phyloP scores from a whole-genome alignment of 2,797 vertebrate species.

The Lutjanus argentimaculatus region DNA sequence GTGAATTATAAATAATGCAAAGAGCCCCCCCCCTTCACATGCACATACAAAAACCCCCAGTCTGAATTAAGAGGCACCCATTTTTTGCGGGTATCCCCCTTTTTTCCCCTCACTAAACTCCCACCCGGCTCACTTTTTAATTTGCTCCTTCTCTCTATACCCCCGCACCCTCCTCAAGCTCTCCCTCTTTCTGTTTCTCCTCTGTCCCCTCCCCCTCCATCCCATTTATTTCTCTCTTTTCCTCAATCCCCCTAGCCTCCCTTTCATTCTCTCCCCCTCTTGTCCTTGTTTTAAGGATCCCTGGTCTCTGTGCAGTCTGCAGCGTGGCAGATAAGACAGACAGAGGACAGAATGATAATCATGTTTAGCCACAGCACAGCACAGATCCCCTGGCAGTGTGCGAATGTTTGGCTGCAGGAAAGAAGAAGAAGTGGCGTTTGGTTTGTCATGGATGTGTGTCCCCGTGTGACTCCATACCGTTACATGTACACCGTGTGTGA shows the following conservation, averaged over 20 bases:
- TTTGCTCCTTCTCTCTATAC: slow-evolving; percentile 50
- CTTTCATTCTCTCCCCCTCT: slow-evolving; percentile 57
- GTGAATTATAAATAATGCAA: slow-evolving; percentile 83
- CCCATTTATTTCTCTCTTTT: slow-evolving; percentile 63
- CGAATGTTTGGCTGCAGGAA: slow-evolving; percentile 41
- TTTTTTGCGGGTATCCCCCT: slow-evolving; percentile 42
- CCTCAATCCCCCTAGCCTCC: slow-evolving; percentile 52
- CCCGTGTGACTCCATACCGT: slow-evolving; percentile 43
- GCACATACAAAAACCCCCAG: slow-evolving; percentile 47
- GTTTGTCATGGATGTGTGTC: slow-evolving; percentile 51
- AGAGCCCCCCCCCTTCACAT: slow-evolving; percentile 18
- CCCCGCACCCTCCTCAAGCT: slow-evolving; percentile 56
- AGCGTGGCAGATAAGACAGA: slow-evolving; percentile 74
- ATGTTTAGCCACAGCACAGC: slow-evolving; percentile 63
- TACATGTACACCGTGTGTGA: neutral
- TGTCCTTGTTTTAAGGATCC: slow-evolving; percentile 76
- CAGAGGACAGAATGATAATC: slow-evolving; percentile 70
- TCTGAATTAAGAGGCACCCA: slow-evolving; percentile 37
- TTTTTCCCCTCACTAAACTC: slow-evolving; percentile 48
- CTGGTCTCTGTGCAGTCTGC: slow-evolving; percentile 70
- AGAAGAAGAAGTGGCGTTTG: slow-evolving; percentile 6
- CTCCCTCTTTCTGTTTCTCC: slow-evolving; percentile 35
- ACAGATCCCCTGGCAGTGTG: slow-evolving; percentile 50
- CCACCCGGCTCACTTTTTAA: slow-evolving; percentile 71
- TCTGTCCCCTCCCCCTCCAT: slow-evolving; percentile 60